Evolutionary conservation across 2,113 vertebrate species (phyloP).

Genomic region (Odontophorus gujanensis): DNA sequence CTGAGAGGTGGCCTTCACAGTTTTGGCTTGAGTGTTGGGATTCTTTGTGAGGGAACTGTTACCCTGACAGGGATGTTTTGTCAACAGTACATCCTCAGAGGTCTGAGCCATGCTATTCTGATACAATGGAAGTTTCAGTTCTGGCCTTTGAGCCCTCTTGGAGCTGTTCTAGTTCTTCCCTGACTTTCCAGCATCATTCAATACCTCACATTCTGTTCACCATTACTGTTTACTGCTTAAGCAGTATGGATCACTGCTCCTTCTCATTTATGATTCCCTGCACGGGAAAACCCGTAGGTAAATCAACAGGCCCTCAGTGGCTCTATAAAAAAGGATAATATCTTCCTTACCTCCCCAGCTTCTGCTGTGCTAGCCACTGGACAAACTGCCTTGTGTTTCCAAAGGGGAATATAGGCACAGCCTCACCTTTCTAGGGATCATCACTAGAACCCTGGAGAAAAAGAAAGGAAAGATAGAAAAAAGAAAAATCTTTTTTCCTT

Average conservation of each 20-base stretch:
- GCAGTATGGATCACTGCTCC: neutral
- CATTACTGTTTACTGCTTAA: neutral
- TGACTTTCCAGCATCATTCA: neutral
- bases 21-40: neutral
- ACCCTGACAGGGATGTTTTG: neutral
- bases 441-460: neutral
- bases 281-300: neutral
- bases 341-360: neutral
- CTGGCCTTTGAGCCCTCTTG: neutral
- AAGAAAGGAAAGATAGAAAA: neutral
- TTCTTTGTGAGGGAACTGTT: neutral
- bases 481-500: neutral
- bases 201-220: neutral
- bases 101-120: neutral
- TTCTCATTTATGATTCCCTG: neutral
- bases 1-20: neutral
- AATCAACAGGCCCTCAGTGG: neutral
- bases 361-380: neutral
- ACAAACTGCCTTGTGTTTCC: neutral
- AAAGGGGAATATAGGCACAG: neutral
- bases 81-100: neutral
- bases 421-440: neutral
- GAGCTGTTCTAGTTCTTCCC: neutral
- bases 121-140: neutral
- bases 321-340: neutral